These are phyloP conservation scores for Anthonomus grandis DNA, from an alignment of 1,140 invertebrate species.

Conservation along the genomic window DNA sequence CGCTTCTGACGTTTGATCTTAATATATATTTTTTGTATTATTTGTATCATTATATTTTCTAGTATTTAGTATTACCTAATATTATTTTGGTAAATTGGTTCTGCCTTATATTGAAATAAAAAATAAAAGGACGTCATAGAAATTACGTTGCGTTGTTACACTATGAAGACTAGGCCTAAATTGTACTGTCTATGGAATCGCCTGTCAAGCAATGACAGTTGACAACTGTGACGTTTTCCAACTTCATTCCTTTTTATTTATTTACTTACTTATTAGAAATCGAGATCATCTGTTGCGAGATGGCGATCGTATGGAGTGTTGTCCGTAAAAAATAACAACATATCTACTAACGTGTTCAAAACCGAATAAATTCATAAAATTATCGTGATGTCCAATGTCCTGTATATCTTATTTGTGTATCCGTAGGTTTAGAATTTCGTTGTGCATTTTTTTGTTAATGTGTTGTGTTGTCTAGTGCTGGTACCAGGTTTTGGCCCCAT, in stretches of 20 bases:
- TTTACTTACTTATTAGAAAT: no score
- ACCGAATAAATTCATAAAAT: conserved; percentile 7
- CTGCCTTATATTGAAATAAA: no score
- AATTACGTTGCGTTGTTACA: no score
- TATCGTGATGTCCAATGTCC: conserved; percentile 9
- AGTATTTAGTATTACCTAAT: no score
- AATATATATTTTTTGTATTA: no score
- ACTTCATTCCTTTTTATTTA: no score
- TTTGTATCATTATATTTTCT: no score
- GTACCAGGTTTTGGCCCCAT: neutral
- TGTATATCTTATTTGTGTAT: conserved; percentile 8
- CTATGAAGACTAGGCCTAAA: no score
- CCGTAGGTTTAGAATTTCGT: conserved; percentile 8
- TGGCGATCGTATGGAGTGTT: conserved; percentile 22
- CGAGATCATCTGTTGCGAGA: conserved; percentile 1
- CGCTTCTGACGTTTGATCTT: no score
- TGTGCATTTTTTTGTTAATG: no score
- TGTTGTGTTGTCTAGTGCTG: conserved; percentile 5
- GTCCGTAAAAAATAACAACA: conserved; percentile 26
- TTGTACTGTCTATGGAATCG: neutral
- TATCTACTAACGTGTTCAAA: conserved; percentile 3
- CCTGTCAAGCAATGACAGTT: neutral
- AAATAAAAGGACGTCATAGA: no score
- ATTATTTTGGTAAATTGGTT: no score
- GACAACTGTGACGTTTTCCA: neutral